Conservation (phyloP, 2,888 invertebrate genomes). For the Stegophylla sp. region DNA sequence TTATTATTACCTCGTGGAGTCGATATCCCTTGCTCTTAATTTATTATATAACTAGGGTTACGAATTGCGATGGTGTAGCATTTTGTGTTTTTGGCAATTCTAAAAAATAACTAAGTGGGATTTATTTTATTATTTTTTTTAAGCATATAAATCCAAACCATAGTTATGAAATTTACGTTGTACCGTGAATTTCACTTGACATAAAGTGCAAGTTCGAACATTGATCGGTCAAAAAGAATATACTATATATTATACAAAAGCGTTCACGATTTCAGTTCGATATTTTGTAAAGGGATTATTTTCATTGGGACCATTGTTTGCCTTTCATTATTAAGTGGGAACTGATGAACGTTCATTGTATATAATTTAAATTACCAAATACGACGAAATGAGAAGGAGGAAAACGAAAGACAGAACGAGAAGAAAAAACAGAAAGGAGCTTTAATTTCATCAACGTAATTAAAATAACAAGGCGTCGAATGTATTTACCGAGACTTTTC, state of each 20-base stretch:
- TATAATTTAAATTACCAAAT: conserved; percentile 28
- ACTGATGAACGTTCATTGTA: conserved; percentile 36
- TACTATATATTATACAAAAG: background rate
- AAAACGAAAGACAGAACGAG: background rate
- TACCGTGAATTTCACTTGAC: background rate
- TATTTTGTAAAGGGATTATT: conserved; percentile 6
- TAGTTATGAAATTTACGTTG: background rate
- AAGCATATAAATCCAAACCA: too few relatives aligned
- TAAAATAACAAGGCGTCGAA: conserved; percentile 37
- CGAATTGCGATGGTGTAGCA: too few relatives aligned
- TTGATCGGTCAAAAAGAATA: background rate
- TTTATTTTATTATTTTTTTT: too few relatives aligned
- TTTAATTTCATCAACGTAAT: conserved; percentile 41
- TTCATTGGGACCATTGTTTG: background rate
- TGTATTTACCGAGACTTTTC: conserved; percentile 4
- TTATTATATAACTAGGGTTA: too few relatives aligned
- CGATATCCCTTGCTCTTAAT: too few relatives aligned
- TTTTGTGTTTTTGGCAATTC: too few relatives aligned
- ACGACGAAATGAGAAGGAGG: conserved; percentile 18
- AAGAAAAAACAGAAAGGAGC: conserved; percentile 12
- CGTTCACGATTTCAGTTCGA: background rate
- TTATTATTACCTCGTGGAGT: too few relatives aligned
- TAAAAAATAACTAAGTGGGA: too few relatives aligned
- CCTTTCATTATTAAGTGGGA: conserved; percentile 20
- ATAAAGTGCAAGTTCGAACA: background rate